Conservation (phyloP, 2,797 vertebrate species). For the Microctenopoma stevenorrisi region DNA sequence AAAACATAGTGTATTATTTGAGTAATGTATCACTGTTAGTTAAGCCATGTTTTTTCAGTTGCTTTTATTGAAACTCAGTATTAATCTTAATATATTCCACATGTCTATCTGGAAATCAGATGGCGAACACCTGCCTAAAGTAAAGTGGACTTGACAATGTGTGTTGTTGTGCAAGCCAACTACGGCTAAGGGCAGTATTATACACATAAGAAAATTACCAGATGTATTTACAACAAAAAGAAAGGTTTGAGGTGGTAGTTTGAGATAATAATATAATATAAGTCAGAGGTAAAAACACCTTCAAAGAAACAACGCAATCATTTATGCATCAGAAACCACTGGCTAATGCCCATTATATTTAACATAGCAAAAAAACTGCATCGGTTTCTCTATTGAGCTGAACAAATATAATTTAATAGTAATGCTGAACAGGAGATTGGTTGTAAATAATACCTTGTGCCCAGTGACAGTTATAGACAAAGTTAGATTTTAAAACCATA, state of each 20-base stretch:
- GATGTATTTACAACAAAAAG: slow-evolving; percentile 22
- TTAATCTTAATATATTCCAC: neutral
- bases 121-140: neutral
- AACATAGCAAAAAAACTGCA: slow-evolving; percentile 13
- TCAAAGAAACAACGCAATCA: slow-evolving; percentile 12
- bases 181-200: too few relatives aligned
- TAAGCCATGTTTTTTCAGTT: too few relatives aligned
- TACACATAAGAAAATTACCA: neutral
- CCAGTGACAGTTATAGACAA: slow-evolving; percentile 18
- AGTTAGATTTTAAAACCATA: slow-evolving; percentile 30
- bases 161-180: neutral
- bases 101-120: neutral
- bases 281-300: neutral
- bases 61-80: too few relatives aligned
- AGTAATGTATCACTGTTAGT: too few relatives aligned
- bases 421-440: slow-evolving; percentile 2
- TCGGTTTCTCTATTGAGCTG: slow-evolving; percentile 3
- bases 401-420: slow-evolving; percentile 6
- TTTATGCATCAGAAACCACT: slow-evolving; percentile 8
- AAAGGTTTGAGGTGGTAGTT: neutral
- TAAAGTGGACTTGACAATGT: neutral
- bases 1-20: neutral
- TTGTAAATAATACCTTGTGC: slow-evolving; percentile 2
- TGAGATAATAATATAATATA: slow-evolving; percentile 12
- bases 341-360: slow-evolving; percentile 1